phyloP scores from a whole-genome alignment of 1,140 invertebrate genomes.

The Nephotettix cincticeps region DNA sequence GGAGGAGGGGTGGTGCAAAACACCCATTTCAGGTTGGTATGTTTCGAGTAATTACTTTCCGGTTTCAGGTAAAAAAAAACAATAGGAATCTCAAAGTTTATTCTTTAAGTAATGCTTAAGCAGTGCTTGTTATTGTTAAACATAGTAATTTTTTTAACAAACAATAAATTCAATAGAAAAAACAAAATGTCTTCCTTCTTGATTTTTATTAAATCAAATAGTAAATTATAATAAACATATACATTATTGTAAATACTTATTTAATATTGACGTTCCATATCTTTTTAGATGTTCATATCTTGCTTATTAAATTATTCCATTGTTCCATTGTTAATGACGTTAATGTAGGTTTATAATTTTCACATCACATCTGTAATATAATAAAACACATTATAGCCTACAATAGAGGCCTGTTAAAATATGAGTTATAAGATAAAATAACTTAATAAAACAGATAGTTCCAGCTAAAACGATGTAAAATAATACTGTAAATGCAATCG shows the following conservation, averaged over 20 bases:
- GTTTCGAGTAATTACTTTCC: neutral
- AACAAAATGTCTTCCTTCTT: no score
- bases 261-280: no score
- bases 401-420: neutral
- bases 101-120: neutral
- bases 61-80: neutral
- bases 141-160: no score
- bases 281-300: neutral
- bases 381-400: neutral
- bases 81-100: neutral
- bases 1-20: neutral
- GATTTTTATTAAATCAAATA: no score
- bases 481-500: neutral
- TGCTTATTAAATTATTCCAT: no score
- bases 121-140: no score
- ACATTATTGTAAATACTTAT: no score
- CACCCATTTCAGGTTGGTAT: neutral
- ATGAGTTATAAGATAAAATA: neutral
- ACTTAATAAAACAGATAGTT: neutral
- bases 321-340: neutral
- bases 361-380: neutral
- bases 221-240: no score
- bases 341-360: neutral
- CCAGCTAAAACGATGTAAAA: neutral
- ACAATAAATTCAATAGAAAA: no score